phyloP scores from a whole-genome alignment of 2,113 vertebrate species.

The Corythornis vintsioides region DNA sequence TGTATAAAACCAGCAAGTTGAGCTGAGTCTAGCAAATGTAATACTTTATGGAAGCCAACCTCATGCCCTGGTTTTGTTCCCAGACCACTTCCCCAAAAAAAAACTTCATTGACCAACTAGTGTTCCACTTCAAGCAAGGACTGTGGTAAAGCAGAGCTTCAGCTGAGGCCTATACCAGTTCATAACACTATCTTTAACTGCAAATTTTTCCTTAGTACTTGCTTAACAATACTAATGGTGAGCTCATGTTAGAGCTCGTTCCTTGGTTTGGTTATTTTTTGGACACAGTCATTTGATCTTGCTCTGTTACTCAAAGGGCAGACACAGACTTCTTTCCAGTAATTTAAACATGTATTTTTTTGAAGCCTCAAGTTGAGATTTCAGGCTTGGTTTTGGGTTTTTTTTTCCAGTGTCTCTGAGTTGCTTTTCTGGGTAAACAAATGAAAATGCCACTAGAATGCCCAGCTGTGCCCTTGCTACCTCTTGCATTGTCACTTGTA shows the following conservation, averaged over 20 bases:
- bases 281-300: not conserved
- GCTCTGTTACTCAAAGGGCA: not conserved
- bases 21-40: no score
- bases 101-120: no score
- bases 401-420: not conserved
- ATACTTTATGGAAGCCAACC: no score
- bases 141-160: no score
- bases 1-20: no score
- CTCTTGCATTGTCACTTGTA: not conserved
- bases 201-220: no score
- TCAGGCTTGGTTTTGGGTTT: not conserved
- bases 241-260: not conserved
- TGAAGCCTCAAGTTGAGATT: not conserved
- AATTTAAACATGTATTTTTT: conserved; percentile 6
- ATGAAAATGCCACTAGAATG: not conserved
- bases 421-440: not conserved
- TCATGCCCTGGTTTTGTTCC: no score
- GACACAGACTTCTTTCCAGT: not conserved
- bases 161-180: no score
- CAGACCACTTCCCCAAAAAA: no score
- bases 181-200: no score
- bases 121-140: no score
- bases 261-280: conserved; percentile 15
- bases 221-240: not conserved
- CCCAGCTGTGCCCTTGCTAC: not conserved